Evolutionary conservation across 2,797 vertebrate genomes (phyloP).

Genomic region (Myripristis murdjan): DNA sequence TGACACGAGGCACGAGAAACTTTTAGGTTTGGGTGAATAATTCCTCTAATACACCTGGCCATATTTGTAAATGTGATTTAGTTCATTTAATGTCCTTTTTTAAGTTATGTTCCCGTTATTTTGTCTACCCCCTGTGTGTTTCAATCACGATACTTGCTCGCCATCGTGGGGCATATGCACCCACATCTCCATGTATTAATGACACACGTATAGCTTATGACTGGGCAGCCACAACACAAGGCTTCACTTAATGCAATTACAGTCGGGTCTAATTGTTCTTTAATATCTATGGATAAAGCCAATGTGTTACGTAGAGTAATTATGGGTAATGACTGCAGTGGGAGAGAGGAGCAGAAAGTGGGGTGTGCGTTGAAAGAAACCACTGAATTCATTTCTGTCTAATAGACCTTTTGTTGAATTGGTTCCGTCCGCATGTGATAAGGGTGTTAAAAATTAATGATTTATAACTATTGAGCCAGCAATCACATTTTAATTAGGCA

Average conservation of each 20-base stretch:
- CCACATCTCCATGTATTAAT: slow-evolving; percentile 51
- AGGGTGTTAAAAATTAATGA: slow-evolving; percentile 87
- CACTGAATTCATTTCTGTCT: slow-evolving; percentile 80
- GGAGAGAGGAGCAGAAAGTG: slow-evolving; percentile 64
- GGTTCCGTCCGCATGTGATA: slow-evolving; percentile 84
- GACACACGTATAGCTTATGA: slow-evolving; percentile 47
- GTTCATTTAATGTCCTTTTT: too few relatives aligned
- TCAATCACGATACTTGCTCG: slow-evolving; percentile 4
- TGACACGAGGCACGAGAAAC: too few relatives aligned
- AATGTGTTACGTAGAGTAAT: slow-evolving; percentile 80
- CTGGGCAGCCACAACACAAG: slow-evolving; percentile 56
- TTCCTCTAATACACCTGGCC: too few relatives aligned
- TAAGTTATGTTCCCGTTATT: too few relatives aligned
- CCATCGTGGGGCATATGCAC: slow-evolving; percentile 30
- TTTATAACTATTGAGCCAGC: slow-evolving; percentile 87
- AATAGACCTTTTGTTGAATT: slow-evolving; percentile 86
- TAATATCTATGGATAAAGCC: slow-evolving; percentile 84
- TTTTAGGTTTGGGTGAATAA: too few relatives aligned
- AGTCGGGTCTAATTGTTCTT: slow-evolving; percentile 81
- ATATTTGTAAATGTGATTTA: too few relatives aligned
- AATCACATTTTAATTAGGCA: slow-evolving; percentile 87
- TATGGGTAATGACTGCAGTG: slow-evolving; percentile 81
- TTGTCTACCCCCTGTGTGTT: too few relatives aligned
- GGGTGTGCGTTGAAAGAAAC: slow-evolving; percentile 77
- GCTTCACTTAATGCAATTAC: slow-evolving; percentile 81